These are phyloP conservation scores for Zoanthus sansibaricus DNA, from an alignment of 92 coral and sea anemone genomes.

Conservation along the genomic window DNA sequence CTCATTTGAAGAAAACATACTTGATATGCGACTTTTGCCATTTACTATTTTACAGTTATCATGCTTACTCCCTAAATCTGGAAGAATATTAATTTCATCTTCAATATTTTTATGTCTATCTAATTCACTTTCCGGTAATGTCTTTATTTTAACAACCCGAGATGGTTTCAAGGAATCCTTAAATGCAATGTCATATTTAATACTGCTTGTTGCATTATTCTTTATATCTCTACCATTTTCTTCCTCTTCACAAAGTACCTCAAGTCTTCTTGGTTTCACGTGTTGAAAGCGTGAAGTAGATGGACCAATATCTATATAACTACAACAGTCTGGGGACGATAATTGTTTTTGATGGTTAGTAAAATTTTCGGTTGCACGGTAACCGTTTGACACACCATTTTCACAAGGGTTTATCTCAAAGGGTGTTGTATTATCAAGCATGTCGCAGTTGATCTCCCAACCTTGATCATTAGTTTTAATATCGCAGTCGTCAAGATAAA, in stretches of 20 bases:
- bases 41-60: neutral
- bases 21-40: neutral
- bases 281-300: slow-evolving; percentile 13
- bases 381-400: neutral
- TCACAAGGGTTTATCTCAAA: neutral
- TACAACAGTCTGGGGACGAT: neutral
- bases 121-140: slow-evolving; percentile 6
- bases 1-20: neutral
- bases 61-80: neutral
- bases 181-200: neutral
- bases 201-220: slow-evolving; percentile 21
- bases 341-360: neutral
- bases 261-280: slow-evolving; percentile 64
- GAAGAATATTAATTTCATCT: neutral
- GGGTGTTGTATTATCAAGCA: slow-evolving; percentile 10
- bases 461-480: neutral
- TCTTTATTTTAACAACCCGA: slow-evolving; percentile 30
- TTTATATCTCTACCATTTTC: slow-evolving; percentile 58
- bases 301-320: slow-evolving; percentile 2
- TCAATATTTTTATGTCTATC: neutral
- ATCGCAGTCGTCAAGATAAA: slow-evolving; percentile 24
- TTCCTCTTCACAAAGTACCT: slow-evolving; percentile 80
- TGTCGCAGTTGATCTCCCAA: slow-evolving; percentile 45
- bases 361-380: neutral
- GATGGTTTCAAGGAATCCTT: slow-evolving; percentile 6